Conservation (phyloP, 1,140 invertebrate species). For the Nephotettix cincticeps region DNA sequence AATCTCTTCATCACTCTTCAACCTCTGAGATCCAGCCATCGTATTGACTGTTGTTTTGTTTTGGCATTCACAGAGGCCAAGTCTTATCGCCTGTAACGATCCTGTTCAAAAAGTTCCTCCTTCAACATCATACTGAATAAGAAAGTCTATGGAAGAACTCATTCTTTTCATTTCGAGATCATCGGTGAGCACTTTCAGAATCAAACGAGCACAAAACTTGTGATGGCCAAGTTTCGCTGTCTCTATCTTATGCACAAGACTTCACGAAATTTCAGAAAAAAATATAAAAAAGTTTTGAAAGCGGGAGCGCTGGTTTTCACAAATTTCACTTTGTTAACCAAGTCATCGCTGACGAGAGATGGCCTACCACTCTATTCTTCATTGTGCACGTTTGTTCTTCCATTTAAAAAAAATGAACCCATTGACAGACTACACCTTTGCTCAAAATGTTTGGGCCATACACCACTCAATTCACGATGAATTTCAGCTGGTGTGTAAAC, state of each 20-base stretch:
- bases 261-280: background rate
- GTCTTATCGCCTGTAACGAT: constrained; percentile 38
- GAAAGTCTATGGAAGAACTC: constrained; percentile 27
- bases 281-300: background rate
- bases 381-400: background rate
- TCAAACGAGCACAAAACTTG: background rate
- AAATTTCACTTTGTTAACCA: background rate
- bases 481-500: no score
- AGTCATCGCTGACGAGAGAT: background rate
- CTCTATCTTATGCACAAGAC: background rate
- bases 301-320: background rate
- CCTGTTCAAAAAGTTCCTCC: constrained; percentile 32
- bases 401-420: background rate
- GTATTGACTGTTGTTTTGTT: constrained; percentile 21
- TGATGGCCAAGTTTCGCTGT: background rate
- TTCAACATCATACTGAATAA: constrained; percentile 22
- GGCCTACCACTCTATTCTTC: background rate
- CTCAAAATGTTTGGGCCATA: constrained; percentile 1
- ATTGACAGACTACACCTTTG: background rate
- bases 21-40: constrained; percentile 8
- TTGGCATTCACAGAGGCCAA: constrained; percentile 31
- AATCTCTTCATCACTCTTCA: background rate
- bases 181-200: constrained; percentile 2
- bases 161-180: background rate
- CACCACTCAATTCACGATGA: background rate